Conservation (phyloP, 2,797 vertebrate genomes). For the Rhinophrynus dorsalis region DNA sequence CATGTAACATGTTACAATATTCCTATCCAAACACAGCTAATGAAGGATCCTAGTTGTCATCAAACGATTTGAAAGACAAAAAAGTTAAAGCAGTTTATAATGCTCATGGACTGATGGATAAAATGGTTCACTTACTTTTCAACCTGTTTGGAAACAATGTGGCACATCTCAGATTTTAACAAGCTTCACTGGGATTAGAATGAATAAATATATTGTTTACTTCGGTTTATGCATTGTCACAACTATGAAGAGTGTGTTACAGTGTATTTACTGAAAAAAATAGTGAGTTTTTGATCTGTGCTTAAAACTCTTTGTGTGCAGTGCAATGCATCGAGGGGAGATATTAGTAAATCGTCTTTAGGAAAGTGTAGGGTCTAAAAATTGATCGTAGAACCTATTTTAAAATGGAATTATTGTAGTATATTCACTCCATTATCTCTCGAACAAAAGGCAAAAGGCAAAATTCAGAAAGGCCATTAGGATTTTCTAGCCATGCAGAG, state of each 20-base stretch:
- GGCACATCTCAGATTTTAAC: slow-evolving; percentile 62
- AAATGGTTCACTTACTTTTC: slow-evolving; percentile 64
- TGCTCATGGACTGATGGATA: slow-evolving; percentile 58
- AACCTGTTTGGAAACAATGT: slow-evolving; percentile 60
- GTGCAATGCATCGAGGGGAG: no score
- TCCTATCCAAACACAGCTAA: slow-evolving; percentile 30
- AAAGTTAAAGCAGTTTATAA: slow-evolving; percentile 52
- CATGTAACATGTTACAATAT: slow-evolving; percentile 19
- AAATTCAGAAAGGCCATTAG: no score
- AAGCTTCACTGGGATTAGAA: slow-evolving; percentile 61
- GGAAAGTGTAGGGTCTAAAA: no score
- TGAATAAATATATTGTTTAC: slow-evolving; percentile 62
- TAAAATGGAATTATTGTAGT: no score
- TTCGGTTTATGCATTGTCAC: slow-evolving; percentile 57
- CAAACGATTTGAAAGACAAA: slow-evolving; percentile 47
- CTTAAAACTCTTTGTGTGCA: no score
- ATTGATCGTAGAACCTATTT: no score
- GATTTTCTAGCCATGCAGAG: no score
- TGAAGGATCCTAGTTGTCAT: slow-evolving; percentile 38
- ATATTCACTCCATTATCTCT: no score
- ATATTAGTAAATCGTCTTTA: no score
- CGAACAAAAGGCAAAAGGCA: no score
- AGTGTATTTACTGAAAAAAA: slow-evolving; percentile 56
- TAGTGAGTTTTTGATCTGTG: neutral
- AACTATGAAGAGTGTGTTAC: slow-evolving; percentile 57